These are phyloP conservation scores for Rostratula benghalensis DNA, from an alignment of 2,113 vertebrate genomes.

Conservation along the genomic window DNA sequence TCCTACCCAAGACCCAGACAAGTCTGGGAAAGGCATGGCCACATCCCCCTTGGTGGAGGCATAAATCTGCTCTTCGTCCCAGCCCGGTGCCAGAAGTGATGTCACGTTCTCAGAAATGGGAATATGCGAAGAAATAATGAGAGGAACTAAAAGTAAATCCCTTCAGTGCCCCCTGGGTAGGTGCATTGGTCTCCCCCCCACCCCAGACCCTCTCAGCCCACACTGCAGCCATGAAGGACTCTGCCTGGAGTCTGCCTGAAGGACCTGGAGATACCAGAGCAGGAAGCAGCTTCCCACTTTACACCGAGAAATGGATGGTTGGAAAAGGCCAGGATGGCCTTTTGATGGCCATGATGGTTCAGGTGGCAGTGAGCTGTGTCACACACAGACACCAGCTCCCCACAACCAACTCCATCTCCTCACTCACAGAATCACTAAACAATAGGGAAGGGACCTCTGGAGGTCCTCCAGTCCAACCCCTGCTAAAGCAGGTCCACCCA, in stretches of 20 bases:
- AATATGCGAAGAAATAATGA: background rate
- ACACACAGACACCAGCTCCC: too few relatives aligned
- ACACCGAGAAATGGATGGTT: background rate
- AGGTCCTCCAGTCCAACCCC: too few relatives aligned
- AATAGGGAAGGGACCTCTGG: too few relatives aligned
- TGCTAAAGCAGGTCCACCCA: too few relatives aligned
- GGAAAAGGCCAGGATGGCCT: background rate
- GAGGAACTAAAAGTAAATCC: background rate
- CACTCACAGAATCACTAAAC: background rate
- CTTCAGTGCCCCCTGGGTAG: background rate
- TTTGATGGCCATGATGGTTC: too few relatives aligned
- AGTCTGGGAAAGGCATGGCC: rapidly evolving
- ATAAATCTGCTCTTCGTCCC: background rate
- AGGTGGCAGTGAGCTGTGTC: background rate
- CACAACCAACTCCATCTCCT: background rate
- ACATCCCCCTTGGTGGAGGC: background rate
- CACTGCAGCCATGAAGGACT: rapidly evolving
- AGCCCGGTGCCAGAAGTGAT: rapidly evolving
- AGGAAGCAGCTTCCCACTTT: background rate
- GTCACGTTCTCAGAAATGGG: background rate
- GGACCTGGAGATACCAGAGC: background rate
- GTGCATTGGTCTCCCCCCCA: background rate
- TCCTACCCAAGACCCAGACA: background rate
- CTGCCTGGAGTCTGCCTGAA: background rate
- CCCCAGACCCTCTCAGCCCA: background rate